These are phyloP conservation scores for Neoseiulus cucumeris DNA, from an alignment of 1,140 invertebrate genomes.

Conservation along the genomic window DNA sequence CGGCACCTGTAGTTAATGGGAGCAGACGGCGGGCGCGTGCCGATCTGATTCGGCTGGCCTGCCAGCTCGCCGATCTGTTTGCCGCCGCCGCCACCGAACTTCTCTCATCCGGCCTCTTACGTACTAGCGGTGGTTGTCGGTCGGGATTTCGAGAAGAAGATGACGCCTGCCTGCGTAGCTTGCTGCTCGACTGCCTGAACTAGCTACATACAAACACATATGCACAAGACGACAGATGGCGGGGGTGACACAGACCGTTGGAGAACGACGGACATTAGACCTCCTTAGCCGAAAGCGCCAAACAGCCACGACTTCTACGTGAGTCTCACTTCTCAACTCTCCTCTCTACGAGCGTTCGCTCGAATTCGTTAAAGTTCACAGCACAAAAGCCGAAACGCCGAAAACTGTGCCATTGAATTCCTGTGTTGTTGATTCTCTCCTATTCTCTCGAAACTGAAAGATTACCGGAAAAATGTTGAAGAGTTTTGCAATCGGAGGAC, in stretches of 20 bases:
- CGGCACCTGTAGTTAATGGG: slow-evolving; percentile 11
- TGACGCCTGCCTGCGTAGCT: neutral
- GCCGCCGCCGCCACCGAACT: neutral
- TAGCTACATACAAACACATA: neutral
- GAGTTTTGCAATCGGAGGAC: too few species aligned
- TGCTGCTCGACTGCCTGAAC: neutral
- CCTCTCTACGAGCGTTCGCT: too few species aligned
- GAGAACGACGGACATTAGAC: too few species aligned
- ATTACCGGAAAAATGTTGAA: too few species aligned
- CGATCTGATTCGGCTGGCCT: neutral
- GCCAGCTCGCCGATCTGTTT: neutral
- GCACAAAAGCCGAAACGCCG: too few species aligned
- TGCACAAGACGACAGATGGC: neutral
- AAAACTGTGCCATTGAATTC: too few species aligned
- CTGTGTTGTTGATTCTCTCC: too few species aligned
- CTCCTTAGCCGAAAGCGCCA: too few species aligned
- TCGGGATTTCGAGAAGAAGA: neutral
- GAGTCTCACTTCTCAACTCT: too few species aligned
- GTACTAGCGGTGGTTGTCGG: neutral
- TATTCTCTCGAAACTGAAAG: too few species aligned
- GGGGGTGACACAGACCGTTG: slow-evolving; percentile 10
- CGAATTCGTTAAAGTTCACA: too few species aligned
- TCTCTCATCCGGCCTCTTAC: neutral
- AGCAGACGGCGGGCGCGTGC: slow-evolving; percentile 10
- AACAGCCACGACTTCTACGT: too few species aligned